Evolutionary conservation across 2,797 vertebrate genomes (phyloP), one percentile per base, ranked within the genome.

Genomic region (Zenarchopterus dispar): DNA sequence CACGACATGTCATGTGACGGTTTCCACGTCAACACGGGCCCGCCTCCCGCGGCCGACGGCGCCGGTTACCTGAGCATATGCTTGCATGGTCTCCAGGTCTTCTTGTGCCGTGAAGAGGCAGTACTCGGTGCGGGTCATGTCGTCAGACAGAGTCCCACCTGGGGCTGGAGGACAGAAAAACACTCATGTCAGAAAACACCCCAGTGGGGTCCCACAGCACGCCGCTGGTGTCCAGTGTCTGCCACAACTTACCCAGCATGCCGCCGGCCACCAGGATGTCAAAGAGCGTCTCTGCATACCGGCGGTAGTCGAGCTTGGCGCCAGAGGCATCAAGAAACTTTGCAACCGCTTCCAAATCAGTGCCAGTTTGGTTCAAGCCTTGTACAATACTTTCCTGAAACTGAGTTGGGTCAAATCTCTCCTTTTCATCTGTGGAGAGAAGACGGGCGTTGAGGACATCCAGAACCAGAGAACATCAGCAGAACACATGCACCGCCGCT

Each of bases 371-470:
- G 68, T 95, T 97, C 95, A 99, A 94, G 92, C 97, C 97, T 96
- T 98, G 97, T 91, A 99, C 95, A 84, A 99, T 98, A 86, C 94
- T 97, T 93, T 99, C 97, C 92, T 98, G 97, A 94, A 99, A 99
- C 91, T 98, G 97, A 92, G 96, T 89, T 91, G 97, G 97, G 91
- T 99, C 97, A 97, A 99, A 99, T 90, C 95, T 98, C 96, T 98
- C 97, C 94, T 99, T 99, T 96, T 99, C 97, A 99, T 99, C 97
- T 99, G 88, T 64, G 46, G 80, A 62, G 74, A 51, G 28, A 4
- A 4, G 0, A 31, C 5, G 16, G 2, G 42, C 0, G 33, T 16
- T 13, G 1, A 28, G 17, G 39, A 28, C n/a, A 49, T 24, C 11
- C 6, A 0, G 3, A 8, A 47, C 44, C 5, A 41, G 10, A 7